Evolutionary conservation across 2,113 vertebrate species (phyloP).

Genomic region (Perca flavescens): DNA sequence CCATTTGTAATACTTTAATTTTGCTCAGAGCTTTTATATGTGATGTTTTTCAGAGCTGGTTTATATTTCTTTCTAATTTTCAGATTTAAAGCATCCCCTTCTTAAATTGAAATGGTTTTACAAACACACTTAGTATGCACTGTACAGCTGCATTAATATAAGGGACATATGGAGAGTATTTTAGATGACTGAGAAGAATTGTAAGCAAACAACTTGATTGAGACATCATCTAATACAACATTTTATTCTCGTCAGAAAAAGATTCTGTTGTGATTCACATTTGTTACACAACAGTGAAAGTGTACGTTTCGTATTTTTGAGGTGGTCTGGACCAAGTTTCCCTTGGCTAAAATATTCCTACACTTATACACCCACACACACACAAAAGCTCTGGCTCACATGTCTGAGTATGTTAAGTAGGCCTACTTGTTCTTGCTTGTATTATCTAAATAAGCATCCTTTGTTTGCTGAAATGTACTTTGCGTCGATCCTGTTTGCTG

Average conservation of each 20-base stretch:
- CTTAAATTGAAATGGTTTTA: background rate
- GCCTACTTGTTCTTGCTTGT: constrained; percentile 1
- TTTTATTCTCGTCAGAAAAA: background rate
- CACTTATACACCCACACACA: background rate
- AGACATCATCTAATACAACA: background rate
- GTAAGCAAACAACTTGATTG: background rate
- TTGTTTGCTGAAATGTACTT: background rate
- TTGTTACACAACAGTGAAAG: background rate
- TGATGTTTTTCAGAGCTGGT: background rate
- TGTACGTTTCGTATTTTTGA: background rate
- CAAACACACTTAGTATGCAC: background rate
- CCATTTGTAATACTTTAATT: background rate
- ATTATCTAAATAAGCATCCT: background rate
- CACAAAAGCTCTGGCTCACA: background rate
- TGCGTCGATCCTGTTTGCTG: background rate
- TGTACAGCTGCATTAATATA: constrained; percentile 1
- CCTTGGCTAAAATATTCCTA: constrained; percentile 14
- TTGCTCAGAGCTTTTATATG: constrained; percentile 2
- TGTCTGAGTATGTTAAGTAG: background rate
- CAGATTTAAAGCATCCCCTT: constrained; percentile 6
- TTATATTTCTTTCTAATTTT: background rate
- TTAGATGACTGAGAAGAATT: background rate
- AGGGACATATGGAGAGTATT: background rate
- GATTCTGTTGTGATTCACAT: background rate
- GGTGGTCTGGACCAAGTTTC: background rate